Base-by-base conservation (phyloP, 2,797 vertebrate species). In the Spinus olivaceus region DNA sequence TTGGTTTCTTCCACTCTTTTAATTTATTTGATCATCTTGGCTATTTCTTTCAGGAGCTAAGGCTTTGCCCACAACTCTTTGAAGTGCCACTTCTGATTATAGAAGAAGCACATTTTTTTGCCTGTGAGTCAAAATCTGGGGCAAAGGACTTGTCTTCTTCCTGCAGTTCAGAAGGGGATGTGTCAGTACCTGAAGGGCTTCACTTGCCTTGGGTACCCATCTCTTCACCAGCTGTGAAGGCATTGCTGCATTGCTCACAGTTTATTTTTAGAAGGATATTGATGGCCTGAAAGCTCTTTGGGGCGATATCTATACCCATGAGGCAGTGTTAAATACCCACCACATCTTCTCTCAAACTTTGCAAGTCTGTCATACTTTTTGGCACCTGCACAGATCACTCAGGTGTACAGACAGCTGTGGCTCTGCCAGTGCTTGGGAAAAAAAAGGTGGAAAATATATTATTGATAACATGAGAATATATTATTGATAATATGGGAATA, bases 241-340 rank as follows among this genome's bases (percentile, higher is more conserved):
- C 28, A 84, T n/a, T 78, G 64, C 73, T 94, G 32, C 53, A 78
- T 32, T 91, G 86, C 92, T 85, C 60, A 60, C 44, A 76, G 81
- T 32, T 90, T 92, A 91, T 95, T 95, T 96, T 94, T 92, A 69
- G 91, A 67, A 77, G 14, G 66, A 46, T 84, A 73, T 70, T 85
- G 93, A 94, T 83, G 93, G 77, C 73, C 51, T 78, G 84, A 69
- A 94, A 76, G 32, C 44, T 83, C 67, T 73, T 72, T 9, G 56
- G 30, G 70, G 49, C 18, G 17, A 42, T 42, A 42, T 76, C 83
- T 9, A 51, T 57, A 73, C 39, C 32, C 42, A 53, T 51, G 39
- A 60, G 86, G n/a, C 19, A 49, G 10, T 39, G 41, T 81, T 83
- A 93, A 91, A 60, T 44, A 84, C 25, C 63, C 27, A 64, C 21